phyloP scores from a whole-genome alignment of 53 echinoderm and acorn worm species.

The Henricia sp. region DNA sequence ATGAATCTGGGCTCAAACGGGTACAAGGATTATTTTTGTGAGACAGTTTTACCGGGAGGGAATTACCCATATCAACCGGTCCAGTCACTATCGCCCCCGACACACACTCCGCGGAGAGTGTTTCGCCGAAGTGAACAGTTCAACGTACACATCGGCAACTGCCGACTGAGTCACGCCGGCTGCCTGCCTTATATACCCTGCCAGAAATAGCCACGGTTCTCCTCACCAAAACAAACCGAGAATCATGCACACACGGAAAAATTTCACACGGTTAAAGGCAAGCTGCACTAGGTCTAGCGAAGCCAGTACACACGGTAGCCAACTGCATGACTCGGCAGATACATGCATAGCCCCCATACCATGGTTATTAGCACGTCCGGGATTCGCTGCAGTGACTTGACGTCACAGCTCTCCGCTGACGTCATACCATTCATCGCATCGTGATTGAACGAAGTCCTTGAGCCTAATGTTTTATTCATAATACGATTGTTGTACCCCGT shows the following conservation, averaged over 20 bases:
- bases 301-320: constrained; percentile 37
- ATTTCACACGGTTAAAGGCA: constrained; percentile 38
- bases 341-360: neutral
- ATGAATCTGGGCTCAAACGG: constrained; percentile 38
- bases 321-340: constrained; percentile 50
- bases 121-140: constrained; percentile 34
- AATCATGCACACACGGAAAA: constrained; percentile 22
- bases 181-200: constrained; percentile 47
- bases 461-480: constrained; percentile 57
- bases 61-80: constrained; percentile 43
- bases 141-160: constrained; percentile 13
- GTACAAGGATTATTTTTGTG: constrained; percentile 46
- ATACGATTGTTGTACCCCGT: neutral
- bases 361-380: constrained; percentile 42
- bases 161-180: constrained; percentile 13
- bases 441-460: constrained; percentile 15
- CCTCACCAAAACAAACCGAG: constrained; percentile 48
- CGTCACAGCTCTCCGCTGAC: constrained; percentile 33
- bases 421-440: neutral
- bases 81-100: neutral
- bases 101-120: neutral
- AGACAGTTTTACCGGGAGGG: constrained; percentile 56
- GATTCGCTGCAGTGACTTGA: constrained; percentile 56
- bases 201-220: constrained; percentile 59
- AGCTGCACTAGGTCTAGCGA: constrained; percentile 24